Conservation (phyloP, 2,797 vertebrate genomes). For the Alouatta caraya region DNA sequence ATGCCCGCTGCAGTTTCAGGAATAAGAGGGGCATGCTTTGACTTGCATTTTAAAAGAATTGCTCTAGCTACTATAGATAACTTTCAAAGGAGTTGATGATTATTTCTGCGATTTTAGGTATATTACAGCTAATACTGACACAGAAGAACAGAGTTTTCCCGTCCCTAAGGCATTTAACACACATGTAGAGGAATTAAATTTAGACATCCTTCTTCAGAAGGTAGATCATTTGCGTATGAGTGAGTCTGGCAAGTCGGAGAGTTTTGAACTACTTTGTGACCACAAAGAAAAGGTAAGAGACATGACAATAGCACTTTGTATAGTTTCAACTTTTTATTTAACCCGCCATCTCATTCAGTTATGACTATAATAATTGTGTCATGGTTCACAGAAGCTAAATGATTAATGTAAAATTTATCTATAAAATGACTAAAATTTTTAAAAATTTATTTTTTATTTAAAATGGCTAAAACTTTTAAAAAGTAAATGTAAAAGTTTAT, state of each 20-base stretch:
- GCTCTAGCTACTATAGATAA: neutral
- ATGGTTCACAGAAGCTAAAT: neutral
- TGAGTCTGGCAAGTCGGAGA: conserved; percentile 88
- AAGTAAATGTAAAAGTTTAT: neutral
- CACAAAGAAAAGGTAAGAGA: conserved; percentile 88
- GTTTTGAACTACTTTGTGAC: conserved; percentile 88
- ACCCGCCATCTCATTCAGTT: neutral
- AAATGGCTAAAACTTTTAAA: neutral
- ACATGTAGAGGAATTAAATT: conserved; percentile 81
- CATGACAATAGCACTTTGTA: neutral
- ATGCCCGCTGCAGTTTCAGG: neutral
- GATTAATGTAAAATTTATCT: neutral
- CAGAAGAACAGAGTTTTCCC: conserved; percentile 80
- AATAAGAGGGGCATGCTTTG: neutral
- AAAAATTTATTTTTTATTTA: neutral
- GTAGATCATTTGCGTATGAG: conserved; percentile 88
- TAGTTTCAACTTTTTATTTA: conserved; percentile 8
- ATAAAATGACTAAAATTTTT: neutral
- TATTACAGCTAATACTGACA: conserved; percentile 90
- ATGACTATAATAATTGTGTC: neutral
- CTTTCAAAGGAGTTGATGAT: conserved; percentile 32
- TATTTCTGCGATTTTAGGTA: conserved; percentile 88
- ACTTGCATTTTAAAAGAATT: neutral
- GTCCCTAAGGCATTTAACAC: conserved; percentile 51
- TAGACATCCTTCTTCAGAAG: conserved; percentile 86